Evolutionary conservation across 2,797 vertebrate genomes (phyloP).

Genomic region (Discoglossus pictus): DNA sequence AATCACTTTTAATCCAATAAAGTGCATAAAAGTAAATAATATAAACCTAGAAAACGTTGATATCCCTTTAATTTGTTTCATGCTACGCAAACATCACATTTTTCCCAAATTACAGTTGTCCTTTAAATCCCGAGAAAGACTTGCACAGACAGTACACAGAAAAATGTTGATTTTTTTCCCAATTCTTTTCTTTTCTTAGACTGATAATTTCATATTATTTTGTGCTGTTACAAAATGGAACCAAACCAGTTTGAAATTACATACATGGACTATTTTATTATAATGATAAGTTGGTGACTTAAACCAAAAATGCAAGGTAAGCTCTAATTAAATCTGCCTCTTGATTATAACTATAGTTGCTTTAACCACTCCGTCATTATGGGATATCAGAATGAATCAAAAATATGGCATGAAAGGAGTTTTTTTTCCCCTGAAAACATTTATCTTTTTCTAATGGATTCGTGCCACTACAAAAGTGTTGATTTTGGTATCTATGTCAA

Average conservation of each 20-base stretch:
- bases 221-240: slow-evolving; percentile 42
- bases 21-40: too few relatives aligned
- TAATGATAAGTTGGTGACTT: slow-evolving; percentile 37
- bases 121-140: too few relatives aligned
- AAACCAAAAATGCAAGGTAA: slow-evolving; percentile 48
- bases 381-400: slow-evolving; percentile 39
- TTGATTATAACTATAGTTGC: slow-evolving; percentile 44
- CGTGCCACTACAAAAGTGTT: slow-evolving; percentile 31
- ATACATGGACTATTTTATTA: slow-evolving; percentile 46
- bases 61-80: too few relatives aligned
- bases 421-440: slow-evolving; percentile 33
- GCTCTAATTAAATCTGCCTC: slow-evolving; percentile 44
- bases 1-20: too few relatives aligned
- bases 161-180: slow-evolving; percentile 19
- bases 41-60: too few relatives aligned
- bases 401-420: slow-evolving; percentile 21
- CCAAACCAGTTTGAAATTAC: slow-evolving; percentile 47
- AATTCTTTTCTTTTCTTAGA: slow-evolving; percentile 38
- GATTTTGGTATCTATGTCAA: slow-evolving; percentile 38
- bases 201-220: slow-evolving; percentile 44
- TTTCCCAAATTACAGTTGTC: too few relatives aligned
- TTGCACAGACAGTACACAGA: slow-evolving; percentile 5
- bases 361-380: slow-evolving; percentile 42
- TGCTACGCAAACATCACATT: too few relatives aligned
- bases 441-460: slow-evolving; percentile 42